Base-by-base conservation (phyloP, 1,140 invertebrate genomes). In the Drosophila sucinea region DNA sequence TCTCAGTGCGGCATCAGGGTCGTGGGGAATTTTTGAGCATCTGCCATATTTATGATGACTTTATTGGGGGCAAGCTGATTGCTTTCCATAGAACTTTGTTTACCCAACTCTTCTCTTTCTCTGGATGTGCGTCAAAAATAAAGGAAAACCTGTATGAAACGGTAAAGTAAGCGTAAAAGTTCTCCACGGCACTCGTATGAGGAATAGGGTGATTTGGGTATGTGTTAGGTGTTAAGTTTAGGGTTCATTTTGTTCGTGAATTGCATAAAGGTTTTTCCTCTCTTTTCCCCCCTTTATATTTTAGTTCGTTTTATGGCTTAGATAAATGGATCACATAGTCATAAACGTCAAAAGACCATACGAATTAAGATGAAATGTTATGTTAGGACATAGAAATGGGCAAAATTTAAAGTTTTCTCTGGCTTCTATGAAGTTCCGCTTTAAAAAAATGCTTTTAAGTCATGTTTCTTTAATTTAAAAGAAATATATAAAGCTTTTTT, bases 1-100 rank as follows among this genome's bases (percentile, higher is more conserved):
- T 10, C 8, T n/a, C 35, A 38, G 35, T 3, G 10, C 10, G 3
- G 10, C 11, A 10, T 38, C 4, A 7, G 54, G 29, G 32, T 30
- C 27, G 7, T n/a, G 54, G 17, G 29, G 35, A n/a, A 27, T 38
- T 29, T 60, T 76, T 58, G 63, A 64, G 63, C 72, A 76, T 67
- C 33, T 77, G 69, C 23, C 64, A 70, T 72, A 72, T 72, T 79
- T 83, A 83, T 83, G 72, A 66, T 38, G 33, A 61, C 32, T 77
- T 77, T 77, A 84, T 84, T 80, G 70, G 67, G 77, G 77, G 35
- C 55, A 73, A 82, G 65, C 66, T 60, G 72, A 76, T 75, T 67
- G 51, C 70, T 44, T 63, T 67, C 33, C 30, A 47, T 47, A 44
- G 41, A 63, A 32, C 35, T 65, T 65, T 73, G 60, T 56, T 55